A percentile compares a stretch with the other conserved stretches of the same genome.
Conservation (phyloP, 2,113 vertebrate genomes). For the Calyptomena viridis region DNA sequence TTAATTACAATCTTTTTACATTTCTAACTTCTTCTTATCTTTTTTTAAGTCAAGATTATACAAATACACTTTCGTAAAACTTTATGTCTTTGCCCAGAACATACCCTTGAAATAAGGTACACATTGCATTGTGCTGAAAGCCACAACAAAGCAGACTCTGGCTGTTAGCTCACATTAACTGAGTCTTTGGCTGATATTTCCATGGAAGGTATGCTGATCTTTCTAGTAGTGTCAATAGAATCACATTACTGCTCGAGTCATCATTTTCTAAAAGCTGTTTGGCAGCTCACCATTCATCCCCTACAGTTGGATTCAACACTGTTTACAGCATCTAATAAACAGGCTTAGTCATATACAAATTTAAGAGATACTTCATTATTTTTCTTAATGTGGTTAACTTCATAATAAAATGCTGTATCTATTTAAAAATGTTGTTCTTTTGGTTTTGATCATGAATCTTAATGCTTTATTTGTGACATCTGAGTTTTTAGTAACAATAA, state of each 20-base stretch:
- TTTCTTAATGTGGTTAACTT: background rate
- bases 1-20: background rate
- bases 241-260: constrained; percentile 60
- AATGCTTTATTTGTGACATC: background rate
- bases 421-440: background rate
- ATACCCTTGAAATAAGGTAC: background rate
- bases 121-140: background rate
- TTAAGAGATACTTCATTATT: background rate
- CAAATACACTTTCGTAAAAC: background rate
- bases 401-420: background rate
- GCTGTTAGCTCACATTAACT: background rate
- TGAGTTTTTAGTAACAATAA: background rate
- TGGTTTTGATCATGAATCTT: background rate
- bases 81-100: background rate
- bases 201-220: constrained; percentile 49
- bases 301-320: background rate
- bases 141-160: background rate
- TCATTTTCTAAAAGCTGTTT: constrained; percentile 53
- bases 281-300: constrained; percentile 35
- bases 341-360: background rate
- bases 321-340: constrained; percentile 15
- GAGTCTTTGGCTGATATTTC: constrained; percentile 53
- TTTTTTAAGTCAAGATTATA: background rate
- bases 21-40: background rate
- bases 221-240: constrained; percentile 60